Conservation (phyloP, 1,140 invertebrate species). For the Elymnias hypermnestra region DNA sequence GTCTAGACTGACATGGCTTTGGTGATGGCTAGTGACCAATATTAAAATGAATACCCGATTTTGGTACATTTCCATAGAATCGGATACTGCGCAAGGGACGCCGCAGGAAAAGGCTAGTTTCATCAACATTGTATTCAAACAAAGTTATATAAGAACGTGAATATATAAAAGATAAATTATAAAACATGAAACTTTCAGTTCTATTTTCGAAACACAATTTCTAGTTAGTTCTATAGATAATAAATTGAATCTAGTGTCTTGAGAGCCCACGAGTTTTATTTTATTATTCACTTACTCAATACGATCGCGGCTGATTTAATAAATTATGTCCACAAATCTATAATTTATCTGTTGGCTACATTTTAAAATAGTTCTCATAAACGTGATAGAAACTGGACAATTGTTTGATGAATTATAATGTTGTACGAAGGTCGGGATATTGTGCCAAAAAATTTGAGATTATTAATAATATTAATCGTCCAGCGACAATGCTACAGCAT, state of each 20-base stretch:
- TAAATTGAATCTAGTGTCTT: constrained; percentile 5
- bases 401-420: constrained; percentile 35
- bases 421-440: constrained; percentile 27
- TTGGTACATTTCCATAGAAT: too few species aligned
- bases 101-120: too few species aligned
- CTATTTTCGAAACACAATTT: background rate
- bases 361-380: constrained; percentile 38
- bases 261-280: constrained; percentile 3
- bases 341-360: constrained; percentile 23
- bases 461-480: background rate
- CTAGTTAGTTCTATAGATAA: background rate
- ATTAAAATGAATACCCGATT: too few species aligned
- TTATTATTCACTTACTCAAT: constrained; percentile 7
- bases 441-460: constrained; percentile 35
- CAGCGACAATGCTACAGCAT: constrained; percentile 8
- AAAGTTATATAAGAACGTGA: too few species aligned
- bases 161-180: too few species aligned
- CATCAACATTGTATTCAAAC: too few species aligned
- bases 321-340: constrained; percentile 24
- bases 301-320: constrained; percentile 15
- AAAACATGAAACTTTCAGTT: background rate
- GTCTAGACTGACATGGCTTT: too few species aligned
- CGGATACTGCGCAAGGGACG: too few species aligned
- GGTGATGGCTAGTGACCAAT: too few species aligned
- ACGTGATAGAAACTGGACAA: constrained; percentile 23